A percentile compares a stretch with the other conserved stretches of the same genome.
phyloP scores from a whole-genome alignment of 2,113 vertebrate genomes.

The Suncus etruscus region DNA sequence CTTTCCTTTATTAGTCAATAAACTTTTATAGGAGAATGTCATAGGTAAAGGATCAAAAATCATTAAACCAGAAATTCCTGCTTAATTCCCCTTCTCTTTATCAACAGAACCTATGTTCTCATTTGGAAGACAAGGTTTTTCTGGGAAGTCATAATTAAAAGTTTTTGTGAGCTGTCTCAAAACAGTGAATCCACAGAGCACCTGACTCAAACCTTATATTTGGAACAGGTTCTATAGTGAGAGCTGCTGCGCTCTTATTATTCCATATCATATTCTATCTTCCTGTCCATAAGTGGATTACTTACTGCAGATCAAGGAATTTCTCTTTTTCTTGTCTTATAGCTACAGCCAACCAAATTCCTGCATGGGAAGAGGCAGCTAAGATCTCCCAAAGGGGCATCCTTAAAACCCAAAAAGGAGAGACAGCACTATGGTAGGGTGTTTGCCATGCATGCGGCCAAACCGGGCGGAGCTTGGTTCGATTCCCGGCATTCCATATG shows the following conservation, averaged over 20 bases:
- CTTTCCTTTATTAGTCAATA: neutral
- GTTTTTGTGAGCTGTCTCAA: conserved; percentile 41
- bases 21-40: conserved; percentile 9
- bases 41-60: neutral
- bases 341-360: neutral
- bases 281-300: neutral
- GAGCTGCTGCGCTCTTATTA: neutral
- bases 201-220: conserved; percentile 55
- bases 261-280: neutral
- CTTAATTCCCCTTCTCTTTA: conserved; percentile 9
- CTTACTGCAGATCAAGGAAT: neutral
- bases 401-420: neutral
- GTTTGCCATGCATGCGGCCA: too few relatives aligned
- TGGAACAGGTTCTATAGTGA: neutral
- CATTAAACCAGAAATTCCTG: conserved; percentile 39
- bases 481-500: too few relatives aligned
- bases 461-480: too few relatives aligned
- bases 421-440: too few relatives aligned
- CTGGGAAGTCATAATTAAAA: neutral
- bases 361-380: neutral
- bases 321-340: neutral
- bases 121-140: conserved; percentile 13
- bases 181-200: conserved; percentile 25
- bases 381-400: neutral
- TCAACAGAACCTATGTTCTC: conserved; percentile 38